Base-by-base conservation (phyloP, 2,888 invertebrate species). In the Parochlus steinenii region DNA sequence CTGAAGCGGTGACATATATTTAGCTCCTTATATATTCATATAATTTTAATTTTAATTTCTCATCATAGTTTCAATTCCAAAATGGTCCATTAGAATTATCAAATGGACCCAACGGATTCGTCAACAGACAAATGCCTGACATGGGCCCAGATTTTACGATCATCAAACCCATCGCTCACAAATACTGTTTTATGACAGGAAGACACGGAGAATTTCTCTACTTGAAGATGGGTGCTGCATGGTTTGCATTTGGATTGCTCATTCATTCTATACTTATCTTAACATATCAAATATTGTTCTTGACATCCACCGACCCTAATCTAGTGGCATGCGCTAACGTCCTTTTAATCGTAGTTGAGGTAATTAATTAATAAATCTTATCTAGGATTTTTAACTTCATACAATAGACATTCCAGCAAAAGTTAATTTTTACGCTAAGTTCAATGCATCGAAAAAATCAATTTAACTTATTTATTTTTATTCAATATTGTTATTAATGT, bases 211-310 rank as follows among this genome's bases (percentile, higher is more conserved):
- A 74, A 19, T 76, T 75, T 46, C 73, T 79, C 51, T 80, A 74
- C 51, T 62, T 79, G 14, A 79, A 78, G 61, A 54, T 75, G 45
- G 78, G 78, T 33, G 77, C 78, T 37, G 16, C 61, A 80, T 81
- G 65, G 42, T 83, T 83, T 48, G 81, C 81, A 28, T 65, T 82
- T 38, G 82, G 82, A 3, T 74, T 79, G 50, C 61, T 83, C 47
- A 72, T 81, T 7, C 79, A 82, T 56, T 74, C 75, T 31, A 67
- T 75, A 4, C 61, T 83, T 7, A 59, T 74, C 26, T 62, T 82
- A 24, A 69, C 72, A 5, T 72, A 76, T 40, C 74, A 78, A 54
- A 63, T 79, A 27, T 65, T 71, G 22, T 70, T 66, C 46, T 53
- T 72, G 15, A 49, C 65, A 2, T 53, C 58, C 6, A 67, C 70